Evolutionary conservation across 1,140 invertebrate species (phyloP).

Genomic region (Macrobrachium nipponense): DNA sequence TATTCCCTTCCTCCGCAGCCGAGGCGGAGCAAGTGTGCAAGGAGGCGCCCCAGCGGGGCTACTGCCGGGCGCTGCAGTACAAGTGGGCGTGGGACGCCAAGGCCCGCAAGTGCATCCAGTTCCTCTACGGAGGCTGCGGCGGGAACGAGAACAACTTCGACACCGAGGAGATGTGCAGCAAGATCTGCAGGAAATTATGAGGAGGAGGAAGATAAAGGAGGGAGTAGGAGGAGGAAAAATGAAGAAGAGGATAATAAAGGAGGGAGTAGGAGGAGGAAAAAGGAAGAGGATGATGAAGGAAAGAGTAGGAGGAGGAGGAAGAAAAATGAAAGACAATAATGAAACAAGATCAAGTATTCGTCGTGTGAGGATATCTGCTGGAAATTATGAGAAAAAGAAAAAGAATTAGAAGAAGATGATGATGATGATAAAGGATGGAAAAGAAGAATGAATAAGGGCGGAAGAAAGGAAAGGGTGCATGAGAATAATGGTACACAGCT

Average conservation of each 20-base stretch:
- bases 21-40: slow-evolving; percentile 9
- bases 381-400: too few relatives aligned
- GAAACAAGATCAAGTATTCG: too few relatives aligned
- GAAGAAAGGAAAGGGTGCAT: too few relatives aligned
- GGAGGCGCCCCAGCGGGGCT: slow-evolving; percentile 15
- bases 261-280: too few relatives aligned
- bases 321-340: too few relatives aligned
- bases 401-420: too few relatives aligned
- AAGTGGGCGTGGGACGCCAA: slow-evolving; percentile 27
- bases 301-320: too few relatives aligned
- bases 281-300: too few relatives aligned
- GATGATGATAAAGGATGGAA: too few relatives aligned
- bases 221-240: neutral
- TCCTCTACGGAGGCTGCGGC: slow-evolving; percentile 78
- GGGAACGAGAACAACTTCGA: slow-evolving; percentile 92
- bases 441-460: too few relatives aligned
- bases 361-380: too few relatives aligned
- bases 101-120: slow-evolving; percentile 74
- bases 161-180: slow-evolving; percentile 81
- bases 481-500: too few relatives aligned
- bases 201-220: neutral
- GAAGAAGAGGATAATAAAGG: neutral
- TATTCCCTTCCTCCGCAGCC: slow-evolving; percentile 5
- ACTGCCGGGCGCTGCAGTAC: slow-evolving; percentile 44
- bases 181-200: slow-evolving; percentile 9